Base-by-base conservation (phyloP, 2,113 vertebrate species). In the Plectropomus leopardus region DNA sequence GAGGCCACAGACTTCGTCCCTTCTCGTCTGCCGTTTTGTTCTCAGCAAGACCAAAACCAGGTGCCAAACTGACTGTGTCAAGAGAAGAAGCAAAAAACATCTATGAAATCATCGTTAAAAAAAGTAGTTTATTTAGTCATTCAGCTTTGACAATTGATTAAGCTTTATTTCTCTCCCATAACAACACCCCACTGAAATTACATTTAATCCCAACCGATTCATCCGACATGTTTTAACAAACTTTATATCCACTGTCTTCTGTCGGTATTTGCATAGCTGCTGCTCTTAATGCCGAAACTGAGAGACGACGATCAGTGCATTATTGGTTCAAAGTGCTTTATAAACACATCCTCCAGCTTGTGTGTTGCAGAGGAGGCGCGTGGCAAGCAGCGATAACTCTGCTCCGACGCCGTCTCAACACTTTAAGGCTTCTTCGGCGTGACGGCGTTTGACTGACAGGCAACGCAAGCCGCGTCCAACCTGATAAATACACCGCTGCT, bases 281-380 rank as follows among this genome's bases (percentile, higher is more conserved):
- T 88, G 72, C 72, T 80, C 32, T 75, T 24, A 24, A 40, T 28
- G 59, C 72, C 72, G 70, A 67, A 78, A 34, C 68, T 42, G 66
- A 0, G 40, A 59, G 36, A 73, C 45, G 10, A 59, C 16, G 32
- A 88, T 78, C 74, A 79, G 90, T 92, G 90, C 91, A 81, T 94
- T 92, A 93, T 74, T 73, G 90, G 79, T 92, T 92, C 83, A 84
- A 93, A 94, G 93, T 93, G 93, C 92, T 95, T 94, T 94, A 92
- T 82, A 72, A 76, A 82, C 79, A 17, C 30, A 79, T 82, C 72
- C 73, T 83, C 57, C 75, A 7, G 55, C 72, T 73, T 10, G 13
- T 32, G 82, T n/a, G 47, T 61, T 19, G 53, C 53, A 13, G 51
- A 45, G 47, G 57, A 76, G 65, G 72, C 45, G 44, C 36, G 19